Conservation (phyloP, 2,888 invertebrate genomes). For the Drosophila leonis region DNA sequence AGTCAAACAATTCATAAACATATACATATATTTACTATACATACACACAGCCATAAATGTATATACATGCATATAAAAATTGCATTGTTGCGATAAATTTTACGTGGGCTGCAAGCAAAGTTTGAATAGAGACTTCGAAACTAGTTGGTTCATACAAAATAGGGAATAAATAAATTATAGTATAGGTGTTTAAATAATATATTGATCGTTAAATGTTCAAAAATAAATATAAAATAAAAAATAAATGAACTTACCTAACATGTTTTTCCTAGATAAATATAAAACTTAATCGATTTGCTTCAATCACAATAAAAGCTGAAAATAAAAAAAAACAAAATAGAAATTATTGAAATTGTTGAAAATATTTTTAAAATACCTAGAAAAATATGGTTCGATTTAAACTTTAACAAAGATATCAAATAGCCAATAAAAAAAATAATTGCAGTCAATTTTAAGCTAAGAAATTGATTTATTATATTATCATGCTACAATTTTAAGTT, state of each 20-base stretch:
- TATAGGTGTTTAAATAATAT: neutral
- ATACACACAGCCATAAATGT: neutral
- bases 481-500: too few relatives aligned
- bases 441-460: too few relatives aligned
- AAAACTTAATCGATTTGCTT: neutral
- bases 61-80: slow-evolving; percentile 15
- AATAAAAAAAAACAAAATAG: neutral
- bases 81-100: neutral
- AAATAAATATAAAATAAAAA: too few relatives aligned
- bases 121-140: neutral
- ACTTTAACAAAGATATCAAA: too few relatives aligned
- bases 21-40: slow-evolving; percentile 9
- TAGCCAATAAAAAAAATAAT: neutral
- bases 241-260: neutral
- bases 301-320: slow-evolving; percentile 12
- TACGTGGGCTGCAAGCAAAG: slow-evolving; percentile 4
- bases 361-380: neutral
- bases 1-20: slow-evolving; percentile 32
- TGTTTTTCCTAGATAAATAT: neutral
- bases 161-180: neutral
- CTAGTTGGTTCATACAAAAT: neutral
- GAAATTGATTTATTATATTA: too few relatives aligned
- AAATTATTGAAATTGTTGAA: neutral
- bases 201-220: neutral
- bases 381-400: too few relatives aligned